Evolutionary conservation across 2,888 invertebrate species (phyloP), one percentile per base, ranked within the genome.

Genomic region (Brachyptera putata): DNA sequence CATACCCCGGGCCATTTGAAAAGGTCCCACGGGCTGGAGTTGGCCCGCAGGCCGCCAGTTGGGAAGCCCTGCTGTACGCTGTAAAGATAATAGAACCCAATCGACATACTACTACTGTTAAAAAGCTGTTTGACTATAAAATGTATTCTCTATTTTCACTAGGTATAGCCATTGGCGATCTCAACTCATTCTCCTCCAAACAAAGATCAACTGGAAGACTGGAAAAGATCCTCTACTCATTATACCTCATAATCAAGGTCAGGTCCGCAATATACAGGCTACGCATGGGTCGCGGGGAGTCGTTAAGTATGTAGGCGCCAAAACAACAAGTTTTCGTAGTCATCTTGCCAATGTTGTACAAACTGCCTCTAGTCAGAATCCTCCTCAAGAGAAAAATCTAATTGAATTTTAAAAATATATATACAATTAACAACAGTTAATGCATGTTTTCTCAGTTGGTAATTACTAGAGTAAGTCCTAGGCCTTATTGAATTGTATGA

Each of bases 151-250:
- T n/a, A n/a, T n/a, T n/a, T n/a, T n/a, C n/a, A n/a, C n/a, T n/a
- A 72, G 71, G n/a, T 88, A 88, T 70, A 87, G 86, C 71, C 83
- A 84, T 69, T 80, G 86, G 76, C 75, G 86, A 62, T 81, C 80
- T 53, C 81, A 82, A 65, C 77, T 84, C 48, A 79, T 84, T 55
- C 77, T 81, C 55, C 76, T 87, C 16, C 86, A 86, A 71, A 83
- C 84, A 21, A 83, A 83, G 74, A 79, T 88, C 66, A 83, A 78
- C 69, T 79, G 81, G 63, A 82, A 83, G 66, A 86, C 86, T 61
- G 87, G 87, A 58, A 83, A 83, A 66, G 68, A 84, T 71, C 84
- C 84, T 1, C 72, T 84, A 11, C 70, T 84, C 39, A 73, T 83
- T 71, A 82, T 81, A 66, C 84, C 83, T 9, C 75, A 83, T 64